Conservation (phyloP, 2,113 vertebrate species). For the Petrocephalus microphthalmus region DNA sequence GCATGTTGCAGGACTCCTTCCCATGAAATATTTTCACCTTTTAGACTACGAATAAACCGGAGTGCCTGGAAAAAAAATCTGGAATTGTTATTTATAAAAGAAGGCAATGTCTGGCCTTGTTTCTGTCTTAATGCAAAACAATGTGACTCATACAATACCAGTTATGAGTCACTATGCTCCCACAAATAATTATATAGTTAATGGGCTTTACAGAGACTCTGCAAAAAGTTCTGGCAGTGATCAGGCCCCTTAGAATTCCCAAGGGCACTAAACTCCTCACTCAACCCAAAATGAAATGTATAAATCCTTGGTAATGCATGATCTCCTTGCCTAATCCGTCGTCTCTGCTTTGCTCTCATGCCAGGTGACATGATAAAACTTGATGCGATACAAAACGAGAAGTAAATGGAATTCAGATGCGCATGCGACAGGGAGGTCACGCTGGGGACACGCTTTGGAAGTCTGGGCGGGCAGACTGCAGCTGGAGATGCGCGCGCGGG, state of each 20-base stretch:
- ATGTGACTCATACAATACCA: background rate
- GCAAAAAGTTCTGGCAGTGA: background rate
- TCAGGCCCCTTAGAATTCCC: background rate
- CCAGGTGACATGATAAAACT: slow-evolving; percentile 13
- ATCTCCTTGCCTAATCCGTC: background rate
- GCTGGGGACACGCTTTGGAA: background rate
- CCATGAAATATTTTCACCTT: background rate
- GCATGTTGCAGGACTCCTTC: background rate
- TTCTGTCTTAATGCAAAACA: background rate
- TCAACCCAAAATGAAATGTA: slow-evolving; percentile 7
- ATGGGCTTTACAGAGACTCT: background rate
- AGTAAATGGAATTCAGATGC: slow-evolving; percentile 6
- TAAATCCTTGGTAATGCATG: background rate
- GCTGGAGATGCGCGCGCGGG: background rate
- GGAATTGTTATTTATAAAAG: background rate
- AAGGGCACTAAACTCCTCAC: background rate
- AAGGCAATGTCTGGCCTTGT: background rate
- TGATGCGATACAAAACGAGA: background rate
- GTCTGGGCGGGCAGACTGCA: background rate
- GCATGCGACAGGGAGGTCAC: background rate
- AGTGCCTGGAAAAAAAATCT: background rate
- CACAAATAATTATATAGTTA: background rate
- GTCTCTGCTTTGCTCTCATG: slow-evolving; percentile 7
- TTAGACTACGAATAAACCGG: background rate
- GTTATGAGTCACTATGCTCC: background rate